Evolutionary conservation across 2,888 invertebrate genomes (phyloP).

Genomic region (Andrena hattorfiana): DNA sequence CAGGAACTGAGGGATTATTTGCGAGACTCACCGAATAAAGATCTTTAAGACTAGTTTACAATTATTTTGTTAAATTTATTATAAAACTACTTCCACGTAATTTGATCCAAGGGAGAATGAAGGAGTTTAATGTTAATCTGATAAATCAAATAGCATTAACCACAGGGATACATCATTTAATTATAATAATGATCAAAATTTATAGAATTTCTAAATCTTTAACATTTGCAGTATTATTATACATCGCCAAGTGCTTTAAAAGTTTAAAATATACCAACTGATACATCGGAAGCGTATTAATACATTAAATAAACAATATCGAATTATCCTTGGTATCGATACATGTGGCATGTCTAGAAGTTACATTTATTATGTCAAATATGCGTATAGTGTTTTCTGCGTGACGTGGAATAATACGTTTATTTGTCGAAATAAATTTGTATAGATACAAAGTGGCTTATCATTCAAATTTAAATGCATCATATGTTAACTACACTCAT

Average conservation of each 20-base stretch:
- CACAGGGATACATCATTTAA: neutral
- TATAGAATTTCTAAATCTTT: neutral
- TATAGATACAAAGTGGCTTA: neutral
- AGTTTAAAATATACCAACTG: too few relatives aligned
- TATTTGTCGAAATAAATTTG: slow-evolving; percentile 2
- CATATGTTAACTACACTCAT: neutral
- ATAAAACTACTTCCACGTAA: neutral
- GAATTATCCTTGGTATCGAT: neutral
- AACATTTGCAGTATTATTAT: neutral
- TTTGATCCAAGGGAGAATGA: neutral
- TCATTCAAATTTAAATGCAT: slow-evolving; percentile 8
- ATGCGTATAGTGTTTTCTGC: neutral
- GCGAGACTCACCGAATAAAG: neutral
- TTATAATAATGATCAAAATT: neutral
- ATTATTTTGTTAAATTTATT: neutral
- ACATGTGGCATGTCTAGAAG: neutral
- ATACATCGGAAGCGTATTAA: neutral
- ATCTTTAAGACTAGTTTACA: neutral
- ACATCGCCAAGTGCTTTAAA: too few relatives aligned
- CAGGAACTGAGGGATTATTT: neutral
- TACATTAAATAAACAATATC: neutral
- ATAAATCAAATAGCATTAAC: neutral
- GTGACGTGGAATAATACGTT: neutral
- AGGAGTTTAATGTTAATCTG: too few relatives aligned
- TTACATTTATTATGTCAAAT: neutral